phyloP scores from a whole-genome alignment of 2,888 invertebrate species.

The Eupithecia abbreviata region DNA sequence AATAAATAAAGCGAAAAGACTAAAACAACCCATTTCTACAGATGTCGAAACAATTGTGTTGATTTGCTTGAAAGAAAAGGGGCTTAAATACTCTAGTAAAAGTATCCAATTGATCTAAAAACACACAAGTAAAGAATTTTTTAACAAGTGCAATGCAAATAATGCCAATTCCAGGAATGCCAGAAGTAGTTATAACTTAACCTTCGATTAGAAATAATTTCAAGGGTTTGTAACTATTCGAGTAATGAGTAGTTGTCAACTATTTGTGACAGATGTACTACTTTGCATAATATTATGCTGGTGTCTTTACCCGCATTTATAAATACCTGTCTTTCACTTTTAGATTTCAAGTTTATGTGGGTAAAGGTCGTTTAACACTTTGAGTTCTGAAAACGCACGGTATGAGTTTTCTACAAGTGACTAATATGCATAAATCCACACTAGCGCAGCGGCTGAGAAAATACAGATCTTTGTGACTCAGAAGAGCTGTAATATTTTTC shows the following conservation, averaged over 20 bases:
- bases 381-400: too few species aligned
- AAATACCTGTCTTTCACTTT: not conserved
- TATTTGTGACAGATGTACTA: not conserved
- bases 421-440: too few species aligned
- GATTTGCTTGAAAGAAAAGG: not conserved
- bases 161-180: not conserved
- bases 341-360: not conserved
- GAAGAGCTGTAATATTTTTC: too few species aligned
- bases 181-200: not conserved
- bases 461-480: too few species aligned
- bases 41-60: slow-evolving; percentile 2
- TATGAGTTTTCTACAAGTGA: too few species aligned
- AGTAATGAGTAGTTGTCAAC: not conserved
- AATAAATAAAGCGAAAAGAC: not conserved
- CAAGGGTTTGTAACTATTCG: not conserved
- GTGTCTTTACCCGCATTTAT: not conserved
- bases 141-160: not conserved
- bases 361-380: too few species aligned
- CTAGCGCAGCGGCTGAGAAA: too few species aligned
- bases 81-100: not conserved
- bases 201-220: not conserved
- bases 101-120: not conserved
- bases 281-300: slow-evolving; percentile 1
- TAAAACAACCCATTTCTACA: slow-evolving; percentile 7
- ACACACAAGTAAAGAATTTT: not conserved